Base-by-base conservation (phyloP, 2,113 vertebrate genomes). In the Pteropus alecto region DNA sequence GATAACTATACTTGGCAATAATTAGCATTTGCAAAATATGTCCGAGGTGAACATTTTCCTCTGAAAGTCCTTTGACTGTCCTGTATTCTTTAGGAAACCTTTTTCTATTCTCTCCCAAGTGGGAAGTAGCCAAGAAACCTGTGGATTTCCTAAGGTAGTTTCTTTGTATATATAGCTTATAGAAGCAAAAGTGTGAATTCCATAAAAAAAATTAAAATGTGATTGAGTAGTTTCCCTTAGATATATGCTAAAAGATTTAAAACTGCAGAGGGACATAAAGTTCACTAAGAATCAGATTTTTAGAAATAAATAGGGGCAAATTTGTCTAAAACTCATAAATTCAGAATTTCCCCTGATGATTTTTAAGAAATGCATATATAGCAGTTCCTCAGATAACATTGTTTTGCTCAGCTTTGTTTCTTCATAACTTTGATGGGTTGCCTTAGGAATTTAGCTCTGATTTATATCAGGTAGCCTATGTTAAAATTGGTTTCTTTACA, bases 301-400 rank as follows among this genome's bases (percentile, higher is more conserved):
- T 60, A 54, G 48, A 22, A 54, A 41, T 60, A 81, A 24, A 5
- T 48, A 0, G 79, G 38, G 67, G 5, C 9, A 81, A 73, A 48
- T 71, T 89, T 88, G 92, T 68, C 9, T 18, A 43, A 89, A 79
- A 68, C 7, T 92, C 19, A 68, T 33, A 76, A 81, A 76, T 96
- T 87, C 3, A 63, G 76, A 65, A 81, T 95, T 89, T 82, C 22
- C 51, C 43, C 35, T 85, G 77, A 76, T 79, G 21, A 65, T 60
- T 91, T 95, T 92, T 96, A 56, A 85, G 21, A 84, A 95, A 81
- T 88, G 51, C 16, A 93, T 71, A 73, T 74, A 63, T 33, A 67
- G 43, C 79, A 46, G 41, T 18, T 63, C 19, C 38, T 63, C 38
- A 33, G 22, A 33, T 46, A 63, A 43, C 6, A 33, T 46, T 4